Evolutionary conservation across 1,140 invertebrate species (phyloP).

Genomic region (Polyergus mexicanus): DNA sequence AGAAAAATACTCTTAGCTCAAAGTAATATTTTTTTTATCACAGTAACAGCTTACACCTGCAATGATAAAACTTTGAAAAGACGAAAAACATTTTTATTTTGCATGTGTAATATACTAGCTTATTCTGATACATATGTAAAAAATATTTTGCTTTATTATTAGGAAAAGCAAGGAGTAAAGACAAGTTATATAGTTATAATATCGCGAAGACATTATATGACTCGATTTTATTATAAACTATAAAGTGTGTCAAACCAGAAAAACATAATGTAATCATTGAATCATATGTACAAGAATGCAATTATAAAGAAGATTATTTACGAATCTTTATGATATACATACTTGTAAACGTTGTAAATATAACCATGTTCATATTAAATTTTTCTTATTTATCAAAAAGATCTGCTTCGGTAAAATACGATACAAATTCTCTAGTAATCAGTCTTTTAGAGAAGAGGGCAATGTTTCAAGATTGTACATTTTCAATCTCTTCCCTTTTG

Average conservation of each 20-base stretch:
- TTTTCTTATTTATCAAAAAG: conserved; percentile 18
- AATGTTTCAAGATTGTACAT: conserved; percentile 61
- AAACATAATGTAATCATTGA: not conserved
- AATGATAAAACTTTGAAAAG: not conserved
- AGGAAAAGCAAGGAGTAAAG: conserved; percentile 25
- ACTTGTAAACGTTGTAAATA: conserved; percentile 46
- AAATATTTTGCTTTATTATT: not conserved
- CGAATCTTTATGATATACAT: not conserved
- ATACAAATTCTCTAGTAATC: conserved; percentile 31
- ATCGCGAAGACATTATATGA: not conserved
- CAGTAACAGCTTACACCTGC: not conserved
- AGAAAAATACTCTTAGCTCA: not conserved
- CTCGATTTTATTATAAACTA: conserved; percentile 25
- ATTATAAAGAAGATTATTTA: conserved; percentile 33
- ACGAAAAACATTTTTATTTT: conserved; percentile 15
- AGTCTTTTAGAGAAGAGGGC: conserved; percentile 61
- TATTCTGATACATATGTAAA: conserved; percentile 10
- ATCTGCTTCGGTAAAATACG: conserved; percentile 10
- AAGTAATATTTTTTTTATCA: not conserved
- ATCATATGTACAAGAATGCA: conserved; percentile 44
- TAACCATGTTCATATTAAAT: conserved; percentile 19
- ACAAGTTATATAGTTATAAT: not conserved
- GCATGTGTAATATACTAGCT: not conserved
- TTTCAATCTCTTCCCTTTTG: conserved; percentile 70
- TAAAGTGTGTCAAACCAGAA: not conserved